phyloP scores from a whole-genome alignment of 2,797 vertebrate species.

The Gila robusta region DNA sequence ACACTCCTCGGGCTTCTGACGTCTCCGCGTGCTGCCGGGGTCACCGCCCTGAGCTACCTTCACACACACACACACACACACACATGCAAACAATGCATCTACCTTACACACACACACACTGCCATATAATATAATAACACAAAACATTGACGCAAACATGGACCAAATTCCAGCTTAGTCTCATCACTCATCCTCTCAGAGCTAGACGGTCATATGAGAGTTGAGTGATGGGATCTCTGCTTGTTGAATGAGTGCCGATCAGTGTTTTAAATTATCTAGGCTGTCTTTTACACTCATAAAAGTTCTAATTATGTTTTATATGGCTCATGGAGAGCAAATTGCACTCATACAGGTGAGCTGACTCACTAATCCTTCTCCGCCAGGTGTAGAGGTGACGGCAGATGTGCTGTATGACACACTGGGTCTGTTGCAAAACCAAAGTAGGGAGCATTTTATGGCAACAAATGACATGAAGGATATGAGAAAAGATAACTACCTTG shows the following conservation, averaged over 20 bases:
- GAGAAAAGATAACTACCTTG: neutral
- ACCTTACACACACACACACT: slow-evolving; percentile 5
- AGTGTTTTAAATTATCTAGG: neutral
- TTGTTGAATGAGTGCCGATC: slow-evolving; percentile 4
- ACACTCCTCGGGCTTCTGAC: slow-evolving; percentile 66
- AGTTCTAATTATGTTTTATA: neutral
- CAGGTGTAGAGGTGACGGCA: too few species aligned
- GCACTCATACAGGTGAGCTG: slow-evolving; percentile 5
- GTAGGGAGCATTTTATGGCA: too few species aligned
- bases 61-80: slow-evolving; percentile 60
- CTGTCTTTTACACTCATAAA: neutral
- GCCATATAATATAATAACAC: neutral
- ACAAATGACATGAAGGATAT: neutral
- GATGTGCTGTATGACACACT: slow-evolving; percentile 39
- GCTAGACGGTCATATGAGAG: neutral
- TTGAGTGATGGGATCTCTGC: neutral
- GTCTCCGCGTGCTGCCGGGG: slow-evolving; percentile 54
- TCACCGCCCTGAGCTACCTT: slow-evolving; percentile 65
- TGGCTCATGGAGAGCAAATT: neutral
- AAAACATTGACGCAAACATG: slow-evolving; percentile 13
- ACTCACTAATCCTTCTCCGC: neutral
- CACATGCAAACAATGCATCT: slow-evolving; percentile 26
- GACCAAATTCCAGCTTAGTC: slow-evolving; percentile 11
- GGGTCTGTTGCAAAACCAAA: slow-evolving; percentile 1
- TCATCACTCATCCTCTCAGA: slow-evolving; percentile 23